These are phyloP conservation scores for Mythimna albipuncta DNA, from an alignment of 2,888 invertebrate genomes.

Conservation along the genomic window DNA sequence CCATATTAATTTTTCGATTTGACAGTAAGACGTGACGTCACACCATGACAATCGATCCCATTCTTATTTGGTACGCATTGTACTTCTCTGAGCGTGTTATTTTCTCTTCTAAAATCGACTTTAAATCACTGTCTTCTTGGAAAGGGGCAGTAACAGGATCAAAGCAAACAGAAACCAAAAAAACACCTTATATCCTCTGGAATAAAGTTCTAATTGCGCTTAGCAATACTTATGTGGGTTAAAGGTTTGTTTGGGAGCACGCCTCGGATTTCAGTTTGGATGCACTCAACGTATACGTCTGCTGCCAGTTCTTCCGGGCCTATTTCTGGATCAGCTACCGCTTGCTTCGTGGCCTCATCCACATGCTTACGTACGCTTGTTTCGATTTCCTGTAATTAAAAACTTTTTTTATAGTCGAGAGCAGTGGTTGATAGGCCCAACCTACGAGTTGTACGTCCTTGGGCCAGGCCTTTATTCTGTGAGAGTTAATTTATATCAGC, in stretches of 20 bases:
- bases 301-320: conserved; percentile 2
- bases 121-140: background rate
- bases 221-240: background rate
- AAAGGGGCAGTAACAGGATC: background rate
- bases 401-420: background rate
- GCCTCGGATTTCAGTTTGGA: background rate
- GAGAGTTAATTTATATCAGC: no score
- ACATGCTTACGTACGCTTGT: background rate
- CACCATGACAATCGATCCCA: no score
- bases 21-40: no score
- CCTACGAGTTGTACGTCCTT: no score
- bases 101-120: background rate
- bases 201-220: conserved; percentile 16
- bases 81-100: no score
- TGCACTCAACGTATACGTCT: conserved; percentile 17
- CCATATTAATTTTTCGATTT: no score
- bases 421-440: no score
- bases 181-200: background rate
- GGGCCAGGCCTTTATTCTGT: no score
- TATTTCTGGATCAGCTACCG: background rate
- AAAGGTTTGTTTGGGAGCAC: conserved; percentile 8
- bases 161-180: background rate
- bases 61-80: no score
- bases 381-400: conserved; percentile 30
- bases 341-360: accelerated